Conservation (phyloP, 2,797 vertebrate genomes). For the Epinephelus awoara region DNA sequence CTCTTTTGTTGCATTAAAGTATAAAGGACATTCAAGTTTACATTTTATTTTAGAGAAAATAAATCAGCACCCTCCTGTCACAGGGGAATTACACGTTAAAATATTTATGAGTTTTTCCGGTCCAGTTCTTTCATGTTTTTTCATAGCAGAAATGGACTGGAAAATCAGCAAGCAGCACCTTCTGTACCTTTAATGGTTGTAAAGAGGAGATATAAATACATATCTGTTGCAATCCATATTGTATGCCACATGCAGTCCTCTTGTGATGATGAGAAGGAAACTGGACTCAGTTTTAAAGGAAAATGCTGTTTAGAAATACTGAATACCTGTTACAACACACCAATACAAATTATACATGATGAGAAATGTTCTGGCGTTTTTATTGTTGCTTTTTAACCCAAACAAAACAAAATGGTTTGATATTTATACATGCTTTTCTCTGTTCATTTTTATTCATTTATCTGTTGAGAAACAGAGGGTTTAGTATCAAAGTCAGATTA, state of each 20-base stretch:
- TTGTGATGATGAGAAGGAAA: neutral
- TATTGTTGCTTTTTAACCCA: conserved; percentile 12
- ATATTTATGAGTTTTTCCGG: conserved; percentile 33
- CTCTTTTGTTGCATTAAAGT: neutral
- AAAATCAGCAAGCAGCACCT: conserved; percentile 27
- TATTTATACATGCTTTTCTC: neutral
- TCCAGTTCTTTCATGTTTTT: conserved; percentile 1
- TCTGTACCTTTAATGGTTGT: conserved; percentile 10
- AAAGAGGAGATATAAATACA: neutral
- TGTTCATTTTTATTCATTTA: conserved; percentile 12
- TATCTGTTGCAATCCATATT: neutral
- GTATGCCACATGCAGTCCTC: neutral
- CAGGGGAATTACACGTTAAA: conserved; percentile 21
- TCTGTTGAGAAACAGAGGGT: neutral
- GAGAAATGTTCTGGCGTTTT: neutral
- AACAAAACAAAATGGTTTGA: conserved; percentile 4
- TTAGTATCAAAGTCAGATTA: conserved; percentile 31
- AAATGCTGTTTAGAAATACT: neutral
- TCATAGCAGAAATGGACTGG: conserved; percentile 19
- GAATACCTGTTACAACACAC: neutral
- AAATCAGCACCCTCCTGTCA: conserved; percentile 13
- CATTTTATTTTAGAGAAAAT: conserved; percentile 20
- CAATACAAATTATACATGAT: neutral
- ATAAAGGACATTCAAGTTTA: neutral
- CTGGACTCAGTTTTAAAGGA: neutral